A percentile compares a stretch with the other conserved stretches of the same genome.
These are phyloP conservation scores for Sminthurinus signatus DNA, from an alignment of 1,140 invertebrate genomes.

Conservation along the genomic window DNA sequence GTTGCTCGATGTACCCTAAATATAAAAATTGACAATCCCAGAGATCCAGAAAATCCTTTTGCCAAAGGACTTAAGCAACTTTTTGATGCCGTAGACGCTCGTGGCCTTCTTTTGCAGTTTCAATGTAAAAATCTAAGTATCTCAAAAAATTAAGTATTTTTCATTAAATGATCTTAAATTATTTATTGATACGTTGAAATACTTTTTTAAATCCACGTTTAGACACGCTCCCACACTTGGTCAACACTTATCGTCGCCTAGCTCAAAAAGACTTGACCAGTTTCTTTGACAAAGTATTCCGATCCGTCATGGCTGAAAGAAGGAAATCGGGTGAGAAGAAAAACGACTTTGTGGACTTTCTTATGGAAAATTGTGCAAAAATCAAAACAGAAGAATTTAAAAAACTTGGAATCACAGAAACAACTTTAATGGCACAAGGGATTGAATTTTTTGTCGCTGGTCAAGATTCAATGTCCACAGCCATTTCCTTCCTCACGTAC, in stretches of 20 bases:
- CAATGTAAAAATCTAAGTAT: too few relatives aligned
- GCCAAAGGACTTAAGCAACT: slow-evolving; percentile 14
- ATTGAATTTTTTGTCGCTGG: slow-evolving; percentile 42
- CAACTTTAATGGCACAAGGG: slow-evolving; percentile 39
- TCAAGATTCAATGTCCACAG: slow-evolving; percentile 38
- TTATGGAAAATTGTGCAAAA: slow-evolving; percentile 28
- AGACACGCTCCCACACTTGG: too few relatives aligned
- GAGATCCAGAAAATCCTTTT: slow-evolving; percentile 33
- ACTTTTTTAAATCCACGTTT: too few relatives aligned
- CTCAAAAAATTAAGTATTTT: too few relatives aligned
- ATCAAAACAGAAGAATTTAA: slow-evolving; percentile 17
- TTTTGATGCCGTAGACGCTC: too few relatives aligned
- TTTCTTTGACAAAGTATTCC: slow-evolving; percentile 23
- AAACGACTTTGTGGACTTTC: slow-evolving; percentile 24
- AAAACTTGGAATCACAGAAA: slow-evolving; percentile 21
- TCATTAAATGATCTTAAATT: too few relatives aligned
- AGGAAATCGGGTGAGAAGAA: slow-evolving; percentile 16
- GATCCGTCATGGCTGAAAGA: slow-evolving; percentile 6
- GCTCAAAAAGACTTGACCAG: slow-evolving; percentile 14
- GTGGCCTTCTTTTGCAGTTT: too few relatives aligned
- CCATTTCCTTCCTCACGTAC: slow-evolving; percentile 35
- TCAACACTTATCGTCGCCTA: too few relatives aligned
- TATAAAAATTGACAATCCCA: slow-evolving; percentile 13
- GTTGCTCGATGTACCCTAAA: slow-evolving; percentile 28
- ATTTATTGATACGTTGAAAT: too few relatives aligned